Evolutionary conservation across 64 coral and sea anemone species (phyloP).

Genomic region (Catalaphyllia jardinei): DNA sequence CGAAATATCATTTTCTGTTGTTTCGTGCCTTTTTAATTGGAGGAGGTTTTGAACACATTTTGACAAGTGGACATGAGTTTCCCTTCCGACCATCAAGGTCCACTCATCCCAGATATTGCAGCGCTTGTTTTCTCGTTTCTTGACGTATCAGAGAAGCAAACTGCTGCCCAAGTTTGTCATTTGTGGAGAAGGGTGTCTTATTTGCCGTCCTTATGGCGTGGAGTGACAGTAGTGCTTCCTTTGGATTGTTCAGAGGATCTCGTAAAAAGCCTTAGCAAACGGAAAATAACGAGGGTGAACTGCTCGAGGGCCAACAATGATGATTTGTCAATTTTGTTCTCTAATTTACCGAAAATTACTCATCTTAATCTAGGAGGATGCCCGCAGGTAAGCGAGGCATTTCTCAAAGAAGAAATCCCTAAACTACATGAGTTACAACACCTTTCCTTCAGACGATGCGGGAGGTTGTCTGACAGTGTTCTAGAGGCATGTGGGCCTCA

Average conservation of each 20-base stretch:
- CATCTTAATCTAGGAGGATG: slow-evolving; percentile 80
- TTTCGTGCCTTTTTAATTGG: not conserved
- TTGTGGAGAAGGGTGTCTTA: slow-evolving; percentile 81
- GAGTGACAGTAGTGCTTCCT: slow-evolving; percentile 78
- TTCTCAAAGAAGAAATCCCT: slow-evolving; percentile 76
- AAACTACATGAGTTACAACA: slow-evolving; percentile 70
- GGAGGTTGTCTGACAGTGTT: slow-evolving; percentile 79
- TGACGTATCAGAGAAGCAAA: slow-evolving; percentile 72
- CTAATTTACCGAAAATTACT: slow-evolving; percentile 73
- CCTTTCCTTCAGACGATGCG: slow-evolving; percentile 82
- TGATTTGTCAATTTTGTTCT: slow-evolving; percentile 78
- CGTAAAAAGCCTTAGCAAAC: slow-evolving; percentile 69
- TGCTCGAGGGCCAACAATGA: slow-evolving; percentile 68
- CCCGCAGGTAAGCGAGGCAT: slow-evolving; percentile 75
- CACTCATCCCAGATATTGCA: slow-evolving; percentile 89
- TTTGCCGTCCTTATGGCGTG: slow-evolving; percentile 75
- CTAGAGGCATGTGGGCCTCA: slow-evolving; percentile 73
- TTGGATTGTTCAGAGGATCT: slow-evolving; percentile 63
- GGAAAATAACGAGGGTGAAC: slow-evolving; percentile 79
- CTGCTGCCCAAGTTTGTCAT: slow-evolving; percentile 77
- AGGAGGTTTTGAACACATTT: not conserved
- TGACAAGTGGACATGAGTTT: slow-evolving; percentile 44
- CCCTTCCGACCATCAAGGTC: slow-evolving; percentile 61
- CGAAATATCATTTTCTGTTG: not conserved
- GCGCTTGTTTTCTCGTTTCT: slow-evolving; percentile 85